Evolutionary conservation across 2,113 vertebrate genomes (phyloP), one percentile per base, ranked within the genome.

Genomic region (Pomatorhinus ruficollis): DNA sequence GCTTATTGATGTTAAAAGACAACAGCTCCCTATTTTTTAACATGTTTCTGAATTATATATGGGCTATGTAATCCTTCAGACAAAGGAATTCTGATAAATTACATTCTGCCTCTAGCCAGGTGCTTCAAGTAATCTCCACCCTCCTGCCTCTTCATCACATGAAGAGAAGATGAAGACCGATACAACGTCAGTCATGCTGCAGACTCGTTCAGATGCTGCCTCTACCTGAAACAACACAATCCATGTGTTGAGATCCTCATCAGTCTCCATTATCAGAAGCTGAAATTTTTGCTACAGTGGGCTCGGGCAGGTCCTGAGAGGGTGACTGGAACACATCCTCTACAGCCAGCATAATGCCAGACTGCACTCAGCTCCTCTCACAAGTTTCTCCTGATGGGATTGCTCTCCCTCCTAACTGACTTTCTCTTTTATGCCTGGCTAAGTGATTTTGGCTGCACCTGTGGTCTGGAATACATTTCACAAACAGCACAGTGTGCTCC

Each of bases 41-140:
- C 49, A 60, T 2, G 1, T 54, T 91, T 90, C 59, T 80, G 78
- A 94, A 93, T 76, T 84, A 79, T 66, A 76, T 17, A 76, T 52
- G 47, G 47, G 54, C 45, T 76, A 50, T 42, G 70, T 74, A 90
- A n/a, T 70, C 28, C 66, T 89, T 44, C 74, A 93, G 87, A 78
- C 53, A 93, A 95, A 95, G 12, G 35, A 94, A 77, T 61, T 45
- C 78, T 69, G 84, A 85, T 70, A 89, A 91, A 94, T 57, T 64
- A 80, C 0, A 0, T 45, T 93, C 49, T 78, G 59, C 56, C 52
- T 78, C 80, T 78, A 92, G 66, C 69, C 89, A 87, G 64, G 44
- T 47, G 64, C 68, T 92, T 70, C 59, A 92, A 63, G 60, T 86
- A 52, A 89, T 60, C 81, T 87, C 61, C 78, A 82, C 69, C 52